phyloP scores from a whole-genome alignment of 2,797 vertebrate genomes.

The Triplophysa bombifrons region DNA sequence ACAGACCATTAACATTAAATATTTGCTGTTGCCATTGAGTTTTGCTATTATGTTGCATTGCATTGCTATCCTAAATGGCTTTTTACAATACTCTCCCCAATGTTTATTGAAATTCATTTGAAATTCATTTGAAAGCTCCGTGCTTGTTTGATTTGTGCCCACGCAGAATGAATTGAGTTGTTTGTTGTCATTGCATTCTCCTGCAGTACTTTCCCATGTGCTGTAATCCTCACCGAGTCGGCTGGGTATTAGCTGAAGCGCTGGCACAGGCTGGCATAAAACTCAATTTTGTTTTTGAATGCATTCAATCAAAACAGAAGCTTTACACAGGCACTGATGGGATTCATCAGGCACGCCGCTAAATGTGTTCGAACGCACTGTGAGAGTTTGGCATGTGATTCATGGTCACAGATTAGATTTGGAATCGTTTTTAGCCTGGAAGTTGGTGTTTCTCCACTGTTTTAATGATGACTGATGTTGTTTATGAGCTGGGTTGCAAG shows the following conservation, averaged over 20 bases:
- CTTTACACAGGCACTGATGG: slow-evolving; percentile 6
- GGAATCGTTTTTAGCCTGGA: neutral
- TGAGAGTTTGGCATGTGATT: slow-evolving; percentile 1
- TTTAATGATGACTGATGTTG: neutral
- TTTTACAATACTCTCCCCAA: neutral
- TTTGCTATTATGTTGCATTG: neutral
- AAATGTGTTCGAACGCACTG: neutral
- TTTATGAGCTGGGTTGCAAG: neutral
- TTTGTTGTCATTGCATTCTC: slow-evolving; percentile 14
- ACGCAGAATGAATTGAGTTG: slow-evolving; percentile 22
- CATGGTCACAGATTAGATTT: neutral
- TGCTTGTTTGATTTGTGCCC: slow-evolving; percentile 25
- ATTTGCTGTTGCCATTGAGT: neutral
- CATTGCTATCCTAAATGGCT: neutral
- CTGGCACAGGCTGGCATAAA: slow-evolving; percentile 17
- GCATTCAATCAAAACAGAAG: slow-evolving; percentile 16
- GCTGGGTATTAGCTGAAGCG: slow-evolving; percentile 25
- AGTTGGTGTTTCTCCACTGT: neutral
- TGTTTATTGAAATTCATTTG: slow-evolving; percentile 22
- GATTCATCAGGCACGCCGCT: slow-evolving; percentile 14
- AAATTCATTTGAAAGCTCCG: slow-evolving; percentile 3
- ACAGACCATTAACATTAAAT: neutral
- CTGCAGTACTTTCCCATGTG: slow-evolving; percentile 11
- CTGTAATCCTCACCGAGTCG: slow-evolving; percentile 21
- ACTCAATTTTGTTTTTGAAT: slow-evolving; percentile 6